Evolutionary conservation across 23 tunicate genomes (phyloP), one percentile per base, ranked within the genome.

Genomic region (Diplosoma virens): DNA sequence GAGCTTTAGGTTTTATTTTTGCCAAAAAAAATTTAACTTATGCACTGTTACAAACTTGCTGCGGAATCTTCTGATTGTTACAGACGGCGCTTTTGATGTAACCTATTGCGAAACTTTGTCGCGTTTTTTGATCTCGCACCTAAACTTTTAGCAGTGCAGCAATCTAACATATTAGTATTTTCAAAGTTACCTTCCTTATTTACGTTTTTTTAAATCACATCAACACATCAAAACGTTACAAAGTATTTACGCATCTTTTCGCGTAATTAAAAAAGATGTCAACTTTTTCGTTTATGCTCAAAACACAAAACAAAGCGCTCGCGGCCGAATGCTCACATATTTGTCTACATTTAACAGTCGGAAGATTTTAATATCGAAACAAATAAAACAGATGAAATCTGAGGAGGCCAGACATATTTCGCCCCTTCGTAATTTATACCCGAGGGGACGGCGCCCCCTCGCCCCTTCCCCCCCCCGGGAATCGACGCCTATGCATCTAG

Each of bases 261-360:
- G n/a, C n/a, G n/a, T n/a, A n/a, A n/a, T n/a, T n/a, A n/a, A n/a
- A n/a, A n/a, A n/a, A n/a, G n/a, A n/a, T n/a, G n/a, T n/a, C n/a
- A n/a, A n/a, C n/a, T n/a, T n/a, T n/a, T n/a, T n/a, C n/a, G n/a
- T n/a, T n/a, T n/a, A n/a, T n/a, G n/a, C n/a, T n/a, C n/a, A n/a
- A n/a, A n/a, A n/a, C n/a, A n/a, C n/a, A n/a, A n/a, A n/a, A n/a
- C 50, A 41, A 41, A 41, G 50, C 50, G 50, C 50, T 41, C 50
- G 50, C 50, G 50, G 50, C 50, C 50, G 50, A 41, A 41, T 41
- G 50, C 50, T 7, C 9, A 14, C 9, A 14, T 41, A 41, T 41
- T 41, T 41, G n/a, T n/a, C n/a, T n/a, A n/a, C n/a, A n/a, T n/a
- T n/a, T n/a, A n/a, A n/a, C n/a, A n/a, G n/a, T n/a, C n/a, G n/a